Evolutionary conservation across 1,140 invertebrate genomes (phyloP).

Genomic region (Lepidurus apus): DNA sequence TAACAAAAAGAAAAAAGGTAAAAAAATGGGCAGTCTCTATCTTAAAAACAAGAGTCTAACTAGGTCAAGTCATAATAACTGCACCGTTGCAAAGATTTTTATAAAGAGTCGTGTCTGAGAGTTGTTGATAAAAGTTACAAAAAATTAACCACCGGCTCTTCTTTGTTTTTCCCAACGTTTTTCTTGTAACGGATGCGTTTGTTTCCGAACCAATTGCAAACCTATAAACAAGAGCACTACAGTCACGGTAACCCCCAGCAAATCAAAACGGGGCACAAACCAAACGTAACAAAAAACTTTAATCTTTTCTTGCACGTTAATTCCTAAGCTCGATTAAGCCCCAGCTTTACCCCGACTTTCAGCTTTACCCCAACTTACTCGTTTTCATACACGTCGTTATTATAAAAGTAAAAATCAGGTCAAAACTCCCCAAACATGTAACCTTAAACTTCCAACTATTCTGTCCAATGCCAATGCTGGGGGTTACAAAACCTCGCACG

Average conservation of each 20-base stretch:
- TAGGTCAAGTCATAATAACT: background rate
- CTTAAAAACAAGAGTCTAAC: background rate
- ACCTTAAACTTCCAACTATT: background rate
- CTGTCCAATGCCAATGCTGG: conserved; percentile 14
- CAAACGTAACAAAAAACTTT: background rate
- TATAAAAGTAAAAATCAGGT: too few species aligned
- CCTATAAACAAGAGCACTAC: conserved; percentile 19
- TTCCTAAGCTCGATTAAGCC: background rate
- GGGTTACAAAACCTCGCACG: background rate
- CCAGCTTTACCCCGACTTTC: too few species aligned
- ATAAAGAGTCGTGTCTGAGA: background rate
- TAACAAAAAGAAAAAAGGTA: background rate
- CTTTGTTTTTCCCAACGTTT: conserved; percentile 22
- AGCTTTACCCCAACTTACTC: too few species aligned
- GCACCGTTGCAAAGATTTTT: conserved; percentile 8
- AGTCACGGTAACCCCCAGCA: conserved; percentile 13
- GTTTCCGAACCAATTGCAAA: conserved; percentile 21
- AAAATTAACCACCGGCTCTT: conserved; percentile 19
- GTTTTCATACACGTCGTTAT: too few species aligned
- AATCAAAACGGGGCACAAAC: conserved; percentile 9
- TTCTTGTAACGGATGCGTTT: conserved; percentile 21
- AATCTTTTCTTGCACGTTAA: background rate
- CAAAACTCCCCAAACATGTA: background rate
- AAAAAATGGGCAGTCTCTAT: conserved; percentile 1
- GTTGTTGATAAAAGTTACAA: conserved; percentile 12